Evolutionary conservation across 2,113 vertebrate genomes (phyloP).

Genomic region (Pseudorasbora parva): DNA sequence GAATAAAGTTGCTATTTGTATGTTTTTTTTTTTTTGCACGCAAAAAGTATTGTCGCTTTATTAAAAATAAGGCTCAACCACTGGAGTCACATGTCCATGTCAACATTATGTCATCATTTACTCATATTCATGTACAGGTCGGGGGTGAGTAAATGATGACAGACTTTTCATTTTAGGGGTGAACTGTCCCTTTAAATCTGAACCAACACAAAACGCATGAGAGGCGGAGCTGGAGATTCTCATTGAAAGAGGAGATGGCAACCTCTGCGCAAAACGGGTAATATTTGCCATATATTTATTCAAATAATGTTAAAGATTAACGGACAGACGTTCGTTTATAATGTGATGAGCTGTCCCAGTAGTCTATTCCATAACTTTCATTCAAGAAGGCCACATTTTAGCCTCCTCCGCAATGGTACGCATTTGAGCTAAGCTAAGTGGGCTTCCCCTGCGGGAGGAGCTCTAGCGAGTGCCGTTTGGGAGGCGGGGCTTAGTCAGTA

Average conservation of each 20-base stretch:
- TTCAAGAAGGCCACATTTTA: not conserved
- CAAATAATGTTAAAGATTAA: too few relatives aligned
- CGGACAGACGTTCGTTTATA: too few relatives aligned
- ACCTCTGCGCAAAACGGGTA: not conserved
- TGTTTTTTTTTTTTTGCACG: too few relatives aligned
- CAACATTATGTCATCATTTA: too few relatives aligned
- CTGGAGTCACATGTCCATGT: too few relatives aligned
- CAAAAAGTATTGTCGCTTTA: too few relatives aligned
- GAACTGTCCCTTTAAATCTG: not conserved
- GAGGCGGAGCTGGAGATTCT: not conserved
- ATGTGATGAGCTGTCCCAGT: not conserved
- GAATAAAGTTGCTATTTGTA: too few relatives aligned
- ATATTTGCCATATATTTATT: too few relatives aligned
- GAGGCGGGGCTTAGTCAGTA: constrained; percentile 9
- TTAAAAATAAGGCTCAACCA: too few relatives aligned
- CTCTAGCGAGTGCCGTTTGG: not conserved
- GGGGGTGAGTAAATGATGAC: too few relatives aligned
- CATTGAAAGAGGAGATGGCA: not conserved
- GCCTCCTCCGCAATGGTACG: not conserved
- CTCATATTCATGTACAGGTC: too few relatives aligned
- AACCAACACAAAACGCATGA: not conserved
- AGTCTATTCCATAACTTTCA: not conserved
- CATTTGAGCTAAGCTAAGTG: not conserved
- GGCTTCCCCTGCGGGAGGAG: not conserved
- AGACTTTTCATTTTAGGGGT: too few relatives aligned